Evolutionary conservation across 2,113 vertebrate species (phyloP), one percentile per base, ranked within the genome.

Genomic region (Oxyruncus cristatus): DNA sequence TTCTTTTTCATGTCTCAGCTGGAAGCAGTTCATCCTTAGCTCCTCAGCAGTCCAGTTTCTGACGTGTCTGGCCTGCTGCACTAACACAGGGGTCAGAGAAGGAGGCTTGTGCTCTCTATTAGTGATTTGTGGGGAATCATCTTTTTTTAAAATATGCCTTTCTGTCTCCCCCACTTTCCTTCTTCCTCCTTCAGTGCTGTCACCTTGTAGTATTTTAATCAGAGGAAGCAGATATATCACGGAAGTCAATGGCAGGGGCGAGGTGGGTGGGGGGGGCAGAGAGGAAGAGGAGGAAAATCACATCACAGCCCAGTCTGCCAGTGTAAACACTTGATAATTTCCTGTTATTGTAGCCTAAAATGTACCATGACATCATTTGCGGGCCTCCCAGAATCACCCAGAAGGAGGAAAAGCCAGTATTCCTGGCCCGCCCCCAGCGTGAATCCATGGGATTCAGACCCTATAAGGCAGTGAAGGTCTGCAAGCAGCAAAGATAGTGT

Each of bases 341-440:
- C 98, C 98, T 98, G 98, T 98, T 98, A 98, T 98, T 98, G 98
- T 97, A 98, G 97, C 97, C 96, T 95, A 97, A 98, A 98, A 95
- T 71, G 97, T 97, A 96, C 96, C 85, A 95, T 98, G 97, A 98
- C 97, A 97, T 98, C 98, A 98, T 97, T 94, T 85, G 78, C 28
- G 50, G 94, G 95, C 96, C 97, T 98, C 96, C 95, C 72, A 95
- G 93, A 94, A 96, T 97, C 85, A 93, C 95, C 89, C 93, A 95
- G 93, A 93, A 96, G 92, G 85, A 97, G 94, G 96, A 97, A 97
- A 97, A 93, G 78, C 37, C 92, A 94, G 89, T 85, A 94, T 92
- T 96, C 95, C 73, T 85, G 79, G 93, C 93, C 95, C 42, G 68
- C 95, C 94, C 47, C 77, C 95, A 53, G 73, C 4, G 33, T 47